Conservation (phyloP, 2,797 vertebrate genomes). For the Anas acuta region DNA sequence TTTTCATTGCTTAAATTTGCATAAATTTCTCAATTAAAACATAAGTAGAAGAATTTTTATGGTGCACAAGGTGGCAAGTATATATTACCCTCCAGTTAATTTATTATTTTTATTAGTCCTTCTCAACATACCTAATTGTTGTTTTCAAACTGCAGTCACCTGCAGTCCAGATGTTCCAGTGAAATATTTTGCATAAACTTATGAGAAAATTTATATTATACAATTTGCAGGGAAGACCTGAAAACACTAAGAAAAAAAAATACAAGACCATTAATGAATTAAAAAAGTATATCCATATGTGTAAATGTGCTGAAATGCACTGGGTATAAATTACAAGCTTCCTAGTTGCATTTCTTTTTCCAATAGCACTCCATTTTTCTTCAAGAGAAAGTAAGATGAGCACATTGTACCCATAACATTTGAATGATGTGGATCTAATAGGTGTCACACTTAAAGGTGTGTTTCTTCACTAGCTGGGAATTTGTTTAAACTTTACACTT, state of each 20-base stretch:
- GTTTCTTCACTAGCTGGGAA: neutral
- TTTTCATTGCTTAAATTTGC: neutral
- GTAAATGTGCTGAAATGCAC: neutral
- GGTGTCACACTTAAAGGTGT: neutral
- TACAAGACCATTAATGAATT: neutral
- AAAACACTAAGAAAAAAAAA: neutral
- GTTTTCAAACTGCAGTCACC: neutral
- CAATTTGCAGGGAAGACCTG: neutral
- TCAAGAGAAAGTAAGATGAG: neutral
- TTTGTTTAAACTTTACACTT: neutral
- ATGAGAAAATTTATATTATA: neutral
- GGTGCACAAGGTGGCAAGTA: neutral
- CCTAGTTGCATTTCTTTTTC: neutral
- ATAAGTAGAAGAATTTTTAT: neutral
- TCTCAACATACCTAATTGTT: neutral
- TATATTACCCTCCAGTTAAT: neutral
- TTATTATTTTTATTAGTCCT: neutral
- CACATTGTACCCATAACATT: neutral
- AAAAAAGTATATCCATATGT: neutral
- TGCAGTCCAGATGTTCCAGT: neutral
- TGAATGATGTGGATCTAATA: neutral
- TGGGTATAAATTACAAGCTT: neutral
- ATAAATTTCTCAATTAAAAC: neutral
- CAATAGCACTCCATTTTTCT: neutral
- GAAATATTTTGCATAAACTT: neutral